Percentiles rank a stretch among this genome's conserved stretches.
These are phyloP conservation scores for Saguinus midas DNA, from an alignment of 2,113 vertebrate genomes.

Conservation along the genomic window DNA sequence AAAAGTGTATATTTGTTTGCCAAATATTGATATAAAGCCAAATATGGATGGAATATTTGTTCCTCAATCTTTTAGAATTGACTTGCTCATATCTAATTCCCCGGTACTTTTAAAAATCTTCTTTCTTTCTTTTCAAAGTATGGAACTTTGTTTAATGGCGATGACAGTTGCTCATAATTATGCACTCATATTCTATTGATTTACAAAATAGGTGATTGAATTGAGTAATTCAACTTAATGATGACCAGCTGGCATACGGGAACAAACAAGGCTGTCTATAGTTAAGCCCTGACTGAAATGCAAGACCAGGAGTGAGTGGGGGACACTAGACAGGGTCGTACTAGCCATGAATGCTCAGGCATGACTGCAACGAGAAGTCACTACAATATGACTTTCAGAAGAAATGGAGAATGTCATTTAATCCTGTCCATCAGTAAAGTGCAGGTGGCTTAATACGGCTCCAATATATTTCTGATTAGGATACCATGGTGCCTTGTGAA, in stretches of 20 bases:
- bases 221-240: neutral
- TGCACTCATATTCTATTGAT: neutral
- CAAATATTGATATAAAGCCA: neutral
- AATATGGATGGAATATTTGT: neutral
- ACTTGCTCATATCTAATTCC: neutral
- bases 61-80: neutral
- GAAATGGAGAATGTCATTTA: neutral
- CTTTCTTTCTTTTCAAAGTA: neutral
- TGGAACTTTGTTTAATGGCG: neutral
- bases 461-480: neutral
- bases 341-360: rapidly evolving
- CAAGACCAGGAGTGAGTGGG: neutral
- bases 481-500: neutral
- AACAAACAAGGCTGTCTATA: neutral
- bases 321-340: neutral
- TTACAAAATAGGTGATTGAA: neutral
- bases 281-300: neutral
- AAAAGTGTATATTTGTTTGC: neutral
- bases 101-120: neutral
- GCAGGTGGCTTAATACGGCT: neutral
- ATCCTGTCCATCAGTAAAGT: neutral
- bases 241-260: neutral
- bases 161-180: neutral
- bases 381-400: neutral
- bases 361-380: neutral